Evolutionary conservation across 2,797 vertebrate species (phyloP).

Genomic region (Pipistrellus nathusii): DNA sequence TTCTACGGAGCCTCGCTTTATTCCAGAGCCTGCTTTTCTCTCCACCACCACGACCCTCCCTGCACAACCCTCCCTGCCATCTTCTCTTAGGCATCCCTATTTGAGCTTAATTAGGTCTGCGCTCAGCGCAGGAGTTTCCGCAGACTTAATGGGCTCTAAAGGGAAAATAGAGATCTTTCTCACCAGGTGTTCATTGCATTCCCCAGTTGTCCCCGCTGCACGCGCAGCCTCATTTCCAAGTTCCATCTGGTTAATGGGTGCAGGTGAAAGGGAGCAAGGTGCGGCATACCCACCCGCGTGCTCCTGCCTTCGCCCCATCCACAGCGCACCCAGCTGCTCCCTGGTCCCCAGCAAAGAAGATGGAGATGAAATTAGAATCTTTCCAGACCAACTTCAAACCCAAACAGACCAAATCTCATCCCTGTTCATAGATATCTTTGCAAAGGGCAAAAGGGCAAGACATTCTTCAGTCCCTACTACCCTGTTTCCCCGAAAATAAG

Average conservation of each 20-base stretch:
- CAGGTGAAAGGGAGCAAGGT: constrained; percentile 77
- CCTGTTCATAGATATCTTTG: background rate
- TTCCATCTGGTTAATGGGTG: constrained; percentile 81
- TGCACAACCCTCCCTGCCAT: background rate
- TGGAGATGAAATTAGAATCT: constrained; percentile 35
- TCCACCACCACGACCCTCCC: background rate
- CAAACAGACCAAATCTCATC: background rate
- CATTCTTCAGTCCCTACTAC: background rate
- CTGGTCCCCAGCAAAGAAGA: constrained; percentile 60
- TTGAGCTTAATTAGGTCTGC: constrained; percentile 74
- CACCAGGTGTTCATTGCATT: constrained; percentile 80
- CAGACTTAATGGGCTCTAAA: constrained; percentile 82
- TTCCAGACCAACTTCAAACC: background rate
- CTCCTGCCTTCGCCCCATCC: background rate
- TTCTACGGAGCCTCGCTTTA: background rate
- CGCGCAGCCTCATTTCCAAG: constrained; percentile 81
- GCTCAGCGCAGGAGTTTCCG: constrained; percentile 74
- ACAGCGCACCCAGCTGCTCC: constrained; percentile 76
- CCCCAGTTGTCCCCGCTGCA: constrained; percentile 64
- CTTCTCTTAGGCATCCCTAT: constrained; percentile 65
- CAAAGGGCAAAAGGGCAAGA: background rate
- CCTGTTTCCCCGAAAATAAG: no score
- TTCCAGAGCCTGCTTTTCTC: background rate
- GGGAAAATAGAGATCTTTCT: constrained; percentile 78
- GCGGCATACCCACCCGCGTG: background rate